Conservation (phyloP, 2,888 invertebrate genomes). For the Boloria selene region DNA sequence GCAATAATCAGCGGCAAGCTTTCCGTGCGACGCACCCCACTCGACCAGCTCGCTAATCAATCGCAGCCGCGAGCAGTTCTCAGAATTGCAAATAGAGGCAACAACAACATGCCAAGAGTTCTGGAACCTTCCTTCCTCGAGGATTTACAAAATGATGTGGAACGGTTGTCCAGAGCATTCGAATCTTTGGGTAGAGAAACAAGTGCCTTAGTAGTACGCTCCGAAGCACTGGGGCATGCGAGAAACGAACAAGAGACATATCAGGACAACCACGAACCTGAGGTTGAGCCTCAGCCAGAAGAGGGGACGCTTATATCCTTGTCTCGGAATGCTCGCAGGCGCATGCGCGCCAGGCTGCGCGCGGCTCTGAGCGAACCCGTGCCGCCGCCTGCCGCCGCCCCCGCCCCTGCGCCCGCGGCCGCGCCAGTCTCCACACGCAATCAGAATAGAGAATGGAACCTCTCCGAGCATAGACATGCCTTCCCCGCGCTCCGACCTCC, state of each 20-base stretch:
- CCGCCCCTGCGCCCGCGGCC: neutral
- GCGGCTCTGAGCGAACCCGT: slow-evolving; percentile 55
- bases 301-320: slow-evolving; percentile 41
- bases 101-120: slow-evolving; percentile 31
- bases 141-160: slow-evolving; percentile 66
- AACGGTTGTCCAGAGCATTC: slow-evolving; percentile 63
- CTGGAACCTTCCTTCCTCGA: slow-evolving; percentile 54
- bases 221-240: slow-evolving; percentile 56
- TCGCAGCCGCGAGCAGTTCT: slow-evolving; percentile 70
- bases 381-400: slow-evolving; percentile 25
- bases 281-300: slow-evolving; percentile 24
- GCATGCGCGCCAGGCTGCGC: slow-evolving; percentile 63
- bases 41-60: slow-evolving; percentile 55
- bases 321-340: slow-evolving; percentile 67
- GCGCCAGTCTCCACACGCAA: neutral
- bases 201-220: slow-evolving; percentile 54
- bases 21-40: slow-evolving; percentile 61
- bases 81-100: slow-evolving; percentile 68
- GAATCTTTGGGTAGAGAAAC: slow-evolving; percentile 65
- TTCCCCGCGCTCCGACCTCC: slow-evolving; percentile 14
- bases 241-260: slow-evolving; percentile 22
- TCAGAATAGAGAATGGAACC: slow-evolving; percentile 14
- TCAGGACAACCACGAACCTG: slow-evolving; percentile 31
- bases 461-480: slow-evolving; percentile 28
- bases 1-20: slow-evolving; percentile 62